These are phyloP conservation scores for Rhabdomys dilectus DNA, from an alignment of 2,113 vertebrate genomes.

Conservation along the genomic window DNA sequence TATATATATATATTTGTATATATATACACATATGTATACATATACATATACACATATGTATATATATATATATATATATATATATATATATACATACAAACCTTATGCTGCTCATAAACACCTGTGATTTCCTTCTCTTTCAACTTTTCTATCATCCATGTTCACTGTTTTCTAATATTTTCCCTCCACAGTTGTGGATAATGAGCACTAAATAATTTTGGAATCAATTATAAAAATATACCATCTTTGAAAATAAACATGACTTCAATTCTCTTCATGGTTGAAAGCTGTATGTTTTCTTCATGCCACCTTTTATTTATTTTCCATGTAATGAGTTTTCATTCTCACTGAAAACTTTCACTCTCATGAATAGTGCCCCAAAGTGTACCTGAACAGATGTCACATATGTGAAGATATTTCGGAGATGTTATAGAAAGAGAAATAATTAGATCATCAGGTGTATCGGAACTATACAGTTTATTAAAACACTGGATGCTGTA, in stretches of 20 bases:
- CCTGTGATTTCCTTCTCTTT: not conserved
- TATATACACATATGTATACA: too few relatives aligned
- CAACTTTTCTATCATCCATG: rapidly evolving
- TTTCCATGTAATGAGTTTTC: not conserved
- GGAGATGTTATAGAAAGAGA: not conserved
- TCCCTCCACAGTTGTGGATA: not conserved
- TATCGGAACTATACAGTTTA: not conserved
- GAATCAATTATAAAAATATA: not conserved
- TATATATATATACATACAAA: too few relatives aligned
- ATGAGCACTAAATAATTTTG: not conserved
- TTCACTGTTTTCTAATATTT: not conserved
- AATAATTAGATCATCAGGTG: not conserved
- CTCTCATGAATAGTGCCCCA: not conserved
- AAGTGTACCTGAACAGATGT: not conserved
- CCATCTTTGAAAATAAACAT: not conserved
- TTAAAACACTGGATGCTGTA: not conserved
- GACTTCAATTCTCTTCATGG: not conserved
- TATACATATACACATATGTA: too few relatives aligned
- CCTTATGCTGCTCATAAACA: too few relatives aligned
- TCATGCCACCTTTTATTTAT: not conserved
- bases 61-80: too few relatives aligned
- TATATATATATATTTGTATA: too few relatives aligned
- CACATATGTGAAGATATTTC: not conserved
- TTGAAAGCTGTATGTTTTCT: too few relatives aligned
- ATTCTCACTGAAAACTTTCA: not conserved